Percentiles rank a stretch among this genome's conserved stretches.
These are phyloP conservation scores for Stenodera caucasica DNA, from an alignment of 2,888 invertebrate species.

Conservation along the genomic window DNA sequence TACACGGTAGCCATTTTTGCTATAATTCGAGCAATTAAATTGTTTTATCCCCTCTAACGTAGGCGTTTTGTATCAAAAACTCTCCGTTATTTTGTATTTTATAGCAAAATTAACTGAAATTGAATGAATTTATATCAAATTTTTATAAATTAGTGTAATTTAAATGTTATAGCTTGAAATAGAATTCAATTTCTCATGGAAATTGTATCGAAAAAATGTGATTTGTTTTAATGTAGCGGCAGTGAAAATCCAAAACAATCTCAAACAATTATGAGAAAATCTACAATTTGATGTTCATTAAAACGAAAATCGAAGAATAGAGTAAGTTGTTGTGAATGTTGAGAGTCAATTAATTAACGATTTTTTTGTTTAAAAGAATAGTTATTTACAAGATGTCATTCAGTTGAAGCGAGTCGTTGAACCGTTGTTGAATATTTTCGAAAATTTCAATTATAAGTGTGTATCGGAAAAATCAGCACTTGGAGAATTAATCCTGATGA, in stretches of 20 bases:
- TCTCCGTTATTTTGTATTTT: constrained; percentile 15
- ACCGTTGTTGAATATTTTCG: constrained; percentile 12
- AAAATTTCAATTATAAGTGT: neutral
- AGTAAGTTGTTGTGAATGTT: neutral
- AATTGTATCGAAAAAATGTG: neutral
- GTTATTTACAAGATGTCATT: constrained; percentile 34
- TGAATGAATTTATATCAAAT: too few relatives aligned
- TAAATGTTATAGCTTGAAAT: too few relatives aligned
- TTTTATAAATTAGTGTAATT: too few relatives aligned
- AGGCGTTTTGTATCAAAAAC: constrained; percentile 33
- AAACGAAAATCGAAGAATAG: neutral
- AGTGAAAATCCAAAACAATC: neutral
- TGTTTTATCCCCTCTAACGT: constrained; percentile 31
- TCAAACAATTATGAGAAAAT: neutral
- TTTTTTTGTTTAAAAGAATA: constrained; percentile 11
- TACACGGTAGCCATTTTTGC: constrained; percentile 43
- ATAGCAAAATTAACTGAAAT: constrained; percentile 5
- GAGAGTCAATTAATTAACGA: neutral
- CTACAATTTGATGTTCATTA: neutral
- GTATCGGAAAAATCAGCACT: neutral
- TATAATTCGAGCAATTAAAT: constrained; percentile 43
- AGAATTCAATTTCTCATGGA: neutral
- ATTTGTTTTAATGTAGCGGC: neutral
- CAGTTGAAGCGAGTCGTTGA: constrained; percentile 30
- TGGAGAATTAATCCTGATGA: neutral